Conservation (phyloP, 2,888 invertebrate species). For the Cerastis rubricosa region DNA sequence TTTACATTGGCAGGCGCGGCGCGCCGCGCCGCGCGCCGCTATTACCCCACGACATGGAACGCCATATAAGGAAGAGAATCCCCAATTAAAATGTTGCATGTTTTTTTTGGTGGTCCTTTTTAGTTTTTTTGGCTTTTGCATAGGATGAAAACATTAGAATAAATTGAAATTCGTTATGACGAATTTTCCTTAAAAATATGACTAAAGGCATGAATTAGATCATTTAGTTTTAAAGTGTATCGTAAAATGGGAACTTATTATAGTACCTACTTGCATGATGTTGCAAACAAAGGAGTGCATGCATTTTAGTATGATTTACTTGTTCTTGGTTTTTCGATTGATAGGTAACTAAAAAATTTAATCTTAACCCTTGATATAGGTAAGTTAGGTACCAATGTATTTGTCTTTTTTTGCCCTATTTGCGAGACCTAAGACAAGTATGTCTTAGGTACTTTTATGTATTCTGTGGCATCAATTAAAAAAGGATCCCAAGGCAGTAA, state of each 20-base stretch:
- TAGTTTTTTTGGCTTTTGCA: neutral
- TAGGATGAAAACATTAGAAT: neutral
- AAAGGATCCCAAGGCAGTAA: neutral
- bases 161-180: neutral
- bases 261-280: neutral
- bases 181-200: slow-evolving; percentile 9
- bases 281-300: neutral
- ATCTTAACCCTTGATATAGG: neutral
- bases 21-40: slow-evolving; percentile 36
- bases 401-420: neutral
- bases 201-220: neutral
- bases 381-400: neutral
- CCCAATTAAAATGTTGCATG: slow-evolving; percentile 34
- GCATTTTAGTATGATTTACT: neutral
- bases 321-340: slow-evolving; percentile 1
- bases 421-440: neutral
- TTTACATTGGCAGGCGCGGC: slow-evolving; percentile 73
- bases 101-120: neutral
- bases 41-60: slow-evolving; percentile 38
- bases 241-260: neutral
- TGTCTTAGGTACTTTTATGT: too few relatives aligned
- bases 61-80: slow-evolving; percentile 42
- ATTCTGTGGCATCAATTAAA: neutral
- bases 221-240: slow-evolving; percentile 4
- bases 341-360: neutral